These are phyloP conservation scores for Megastigmus dorsalis DNA, from an alignment of 2,888 invertebrate species.

Conservation along the genomic window DNA sequence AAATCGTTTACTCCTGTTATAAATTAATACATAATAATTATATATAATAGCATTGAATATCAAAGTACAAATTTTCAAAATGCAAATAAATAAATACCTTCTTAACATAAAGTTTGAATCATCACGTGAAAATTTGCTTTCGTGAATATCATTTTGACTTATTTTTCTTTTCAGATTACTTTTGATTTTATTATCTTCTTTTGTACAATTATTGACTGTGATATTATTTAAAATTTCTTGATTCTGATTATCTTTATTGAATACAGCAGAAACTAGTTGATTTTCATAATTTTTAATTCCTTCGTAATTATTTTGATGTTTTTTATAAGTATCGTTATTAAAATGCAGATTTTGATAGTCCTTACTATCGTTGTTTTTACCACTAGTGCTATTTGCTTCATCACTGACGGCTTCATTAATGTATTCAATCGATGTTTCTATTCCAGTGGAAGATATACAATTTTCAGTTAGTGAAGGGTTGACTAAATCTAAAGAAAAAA, in stretches of 20 bases:
- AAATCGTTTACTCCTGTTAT: constrained; percentile 18
- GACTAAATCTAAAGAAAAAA: neutral
- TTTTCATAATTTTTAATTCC: no score
- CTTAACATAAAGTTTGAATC: neutral
- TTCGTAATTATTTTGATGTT: neutral
- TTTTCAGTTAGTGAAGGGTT: neutral
- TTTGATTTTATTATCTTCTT: neutral
- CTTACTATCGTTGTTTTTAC: neutral
- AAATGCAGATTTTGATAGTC: neutral
- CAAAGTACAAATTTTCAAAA: neutral
- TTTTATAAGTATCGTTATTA: neutral
- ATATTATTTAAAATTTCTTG: neutral
- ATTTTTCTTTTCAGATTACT: constrained; percentile 1
- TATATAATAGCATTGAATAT: no score
- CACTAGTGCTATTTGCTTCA: neutral
- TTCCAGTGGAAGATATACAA: neutral
- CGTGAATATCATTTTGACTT: neutral
- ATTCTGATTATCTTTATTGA: neutral
- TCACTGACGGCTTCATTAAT: neutral
- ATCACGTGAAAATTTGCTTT: neutral
- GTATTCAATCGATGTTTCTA: neutral
- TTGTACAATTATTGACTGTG: neutral
- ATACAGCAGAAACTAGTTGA: no score
- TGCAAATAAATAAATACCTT: constrained; percentile 12
- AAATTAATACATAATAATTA: neutral